phyloP scores from a whole-genome alignment of 2,113 vertebrate species.

The Opisthocomus hoazin region DNA sequence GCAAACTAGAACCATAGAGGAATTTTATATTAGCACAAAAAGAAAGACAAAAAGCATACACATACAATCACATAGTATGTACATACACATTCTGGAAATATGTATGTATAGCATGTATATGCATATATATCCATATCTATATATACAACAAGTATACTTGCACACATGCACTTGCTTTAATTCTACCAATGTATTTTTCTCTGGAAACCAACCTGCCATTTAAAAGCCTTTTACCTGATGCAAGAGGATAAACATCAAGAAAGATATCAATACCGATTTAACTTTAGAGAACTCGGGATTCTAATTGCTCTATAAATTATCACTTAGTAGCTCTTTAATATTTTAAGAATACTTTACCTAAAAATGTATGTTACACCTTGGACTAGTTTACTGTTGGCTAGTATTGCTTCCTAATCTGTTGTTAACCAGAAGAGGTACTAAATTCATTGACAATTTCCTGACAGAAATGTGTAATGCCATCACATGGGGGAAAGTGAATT shows the following conservation, averaged over 20 bases:
- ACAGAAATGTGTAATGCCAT: background rate
- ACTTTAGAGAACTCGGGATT: background rate
- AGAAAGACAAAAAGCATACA: background rate
- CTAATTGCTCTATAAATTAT: background rate
- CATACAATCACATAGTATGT: rapidly evolving
- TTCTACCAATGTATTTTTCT: background rate
- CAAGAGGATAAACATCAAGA: background rate
- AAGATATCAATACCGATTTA: background rate
- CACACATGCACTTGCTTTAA: background rate
- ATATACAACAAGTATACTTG: background rate
- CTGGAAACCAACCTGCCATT: background rate
- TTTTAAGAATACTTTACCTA: background rate
- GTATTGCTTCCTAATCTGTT: background rate
- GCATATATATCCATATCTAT: background rate
- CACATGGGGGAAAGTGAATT: background rate
- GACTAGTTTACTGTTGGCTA: background rate
- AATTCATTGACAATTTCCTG: background rate
- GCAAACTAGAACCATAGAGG: background rate
- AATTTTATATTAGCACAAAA: background rate
- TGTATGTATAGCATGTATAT: rapidly evolving
- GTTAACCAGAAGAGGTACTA: background rate
- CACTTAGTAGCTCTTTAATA: background rate
- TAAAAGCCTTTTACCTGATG: background rate
- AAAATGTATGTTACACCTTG: background rate
- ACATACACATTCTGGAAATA: background rate